Evolutionary conservation across 35 echinoderm and acorn worm species (phyloP).

Genomic region (Strongylocentrotus purpuratus): DNA sequence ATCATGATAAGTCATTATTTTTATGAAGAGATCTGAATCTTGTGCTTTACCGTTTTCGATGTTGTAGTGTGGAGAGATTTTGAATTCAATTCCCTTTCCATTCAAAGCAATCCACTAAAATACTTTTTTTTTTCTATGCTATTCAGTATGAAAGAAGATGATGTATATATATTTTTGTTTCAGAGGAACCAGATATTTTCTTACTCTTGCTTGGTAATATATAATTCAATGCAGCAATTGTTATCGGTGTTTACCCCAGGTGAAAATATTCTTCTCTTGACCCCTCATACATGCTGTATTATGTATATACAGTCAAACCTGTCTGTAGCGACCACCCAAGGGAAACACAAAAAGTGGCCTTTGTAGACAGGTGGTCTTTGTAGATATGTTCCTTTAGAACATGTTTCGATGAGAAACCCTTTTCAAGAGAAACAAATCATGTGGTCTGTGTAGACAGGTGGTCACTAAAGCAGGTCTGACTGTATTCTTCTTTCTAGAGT

Average conservation of each 20-base stretch:
- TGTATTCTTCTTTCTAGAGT: no score
- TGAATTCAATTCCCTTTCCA: background rate
- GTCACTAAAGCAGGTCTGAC: no score
- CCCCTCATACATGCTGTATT: background rate
- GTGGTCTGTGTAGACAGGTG: no score
- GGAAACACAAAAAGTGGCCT: no score
- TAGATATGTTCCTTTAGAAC: no score
- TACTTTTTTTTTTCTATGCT: background rate
- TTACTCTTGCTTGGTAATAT: background rate
- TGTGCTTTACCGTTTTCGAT: background rate
- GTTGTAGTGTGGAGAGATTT: background rate
- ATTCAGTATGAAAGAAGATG: background rate
- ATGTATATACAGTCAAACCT: no score
- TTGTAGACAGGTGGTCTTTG: no score
- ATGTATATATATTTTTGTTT: background rate
- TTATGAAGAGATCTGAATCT: no score
- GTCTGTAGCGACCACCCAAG: no score
- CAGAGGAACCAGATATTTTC: background rate
- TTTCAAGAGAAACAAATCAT: no score
- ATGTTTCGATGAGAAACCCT: no score
- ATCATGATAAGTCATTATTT: no score
- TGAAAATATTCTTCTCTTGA: background rate
- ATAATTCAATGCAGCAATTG: background rate
- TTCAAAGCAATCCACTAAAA: background rate
- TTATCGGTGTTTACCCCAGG: background rate